These are phyloP conservation scores for Torymus tubicola DNA, from an alignment of 2,888 invertebrate genomes.

Conservation along the genomic window DNA sequence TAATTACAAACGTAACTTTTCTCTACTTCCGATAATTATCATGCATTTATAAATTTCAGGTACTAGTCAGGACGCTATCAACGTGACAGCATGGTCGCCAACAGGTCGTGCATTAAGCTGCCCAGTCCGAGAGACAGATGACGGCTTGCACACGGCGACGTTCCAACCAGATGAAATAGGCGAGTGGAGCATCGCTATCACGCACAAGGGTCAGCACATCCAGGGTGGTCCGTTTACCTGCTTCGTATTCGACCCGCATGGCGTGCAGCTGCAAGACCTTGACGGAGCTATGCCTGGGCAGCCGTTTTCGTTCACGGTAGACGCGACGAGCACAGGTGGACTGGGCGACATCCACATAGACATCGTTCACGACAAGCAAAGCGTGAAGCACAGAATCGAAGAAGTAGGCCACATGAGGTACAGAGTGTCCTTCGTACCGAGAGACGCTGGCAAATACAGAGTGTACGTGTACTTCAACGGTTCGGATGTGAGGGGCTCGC, in stretches of 20 bases:
- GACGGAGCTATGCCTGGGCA: constrained; percentile 91
- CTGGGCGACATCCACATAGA: constrained; percentile 92
- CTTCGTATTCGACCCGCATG: constrained; percentile 95
- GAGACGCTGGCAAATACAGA: constrained; percentile 87
- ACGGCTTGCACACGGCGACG: constrained; percentile 94
- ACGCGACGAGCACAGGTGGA: constrained; percentile 87
- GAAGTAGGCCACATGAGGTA: constrained; percentile 87
- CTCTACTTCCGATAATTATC: too few relatives aligned
- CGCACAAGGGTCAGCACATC: constrained; percentile 96
- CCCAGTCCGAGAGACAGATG: constrained; percentile 87
- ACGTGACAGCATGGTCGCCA: constrained; percentile 95
- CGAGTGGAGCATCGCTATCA: constrained; percentile 97
- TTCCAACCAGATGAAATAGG: constrained; percentile 98
- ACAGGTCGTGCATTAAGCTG: constrained; percentile 89
- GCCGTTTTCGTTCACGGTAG: constrained; percentile 90
- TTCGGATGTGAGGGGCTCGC: constrained; percentile 87
- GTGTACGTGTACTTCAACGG: constrained; percentile 97
- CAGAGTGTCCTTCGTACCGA: constrained; percentile 87
- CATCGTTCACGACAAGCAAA: constrained; percentile 92
- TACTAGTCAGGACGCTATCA: constrained; percentile 82
- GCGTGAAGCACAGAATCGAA: constrained; percentile 89
- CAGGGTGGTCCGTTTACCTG: constrained; percentile 97
- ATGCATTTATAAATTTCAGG: constrained; percentile 61
- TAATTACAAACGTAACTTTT: too few relatives aligned
- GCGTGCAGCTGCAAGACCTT: constrained; percentile 84